Evolutionary conservation across 2,113 vertebrate genomes (phyloP).

Genomic region (Peucedramus taeniatus): DNA sequence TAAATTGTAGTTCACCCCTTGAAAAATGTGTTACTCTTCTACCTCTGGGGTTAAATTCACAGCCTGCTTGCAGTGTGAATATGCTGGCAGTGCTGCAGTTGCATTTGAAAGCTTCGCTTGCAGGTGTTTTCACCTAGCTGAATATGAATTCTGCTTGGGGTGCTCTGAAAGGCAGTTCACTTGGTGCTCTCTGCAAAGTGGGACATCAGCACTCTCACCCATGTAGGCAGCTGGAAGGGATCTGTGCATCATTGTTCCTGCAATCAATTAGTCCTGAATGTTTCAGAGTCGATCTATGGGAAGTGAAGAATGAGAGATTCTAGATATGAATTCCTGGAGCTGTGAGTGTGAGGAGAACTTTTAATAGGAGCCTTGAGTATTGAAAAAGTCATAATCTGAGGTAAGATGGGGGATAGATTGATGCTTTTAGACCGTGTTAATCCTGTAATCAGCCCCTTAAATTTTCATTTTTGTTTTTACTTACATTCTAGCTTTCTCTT

Average conservation of each 20-base stretch:
- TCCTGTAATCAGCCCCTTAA: background rate
- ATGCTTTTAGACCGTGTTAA: background rate
- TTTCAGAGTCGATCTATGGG: background rate
- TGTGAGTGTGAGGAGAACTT: background rate
- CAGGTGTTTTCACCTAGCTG: background rate
- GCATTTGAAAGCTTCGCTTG: background rate
- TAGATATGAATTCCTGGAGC: background rate
- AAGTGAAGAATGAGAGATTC: background rate
- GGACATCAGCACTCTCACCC: background rate
- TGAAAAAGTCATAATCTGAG: background rate
- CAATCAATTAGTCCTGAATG: fast-evolving
- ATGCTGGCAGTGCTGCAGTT: background rate
- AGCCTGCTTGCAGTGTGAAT: background rate
- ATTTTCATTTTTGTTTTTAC: background rate
- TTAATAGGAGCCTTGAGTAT: background rate
- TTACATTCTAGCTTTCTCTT: background rate
- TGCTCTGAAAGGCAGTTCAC: background rate
- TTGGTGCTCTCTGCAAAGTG: background rate
- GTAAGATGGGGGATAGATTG: background rate
- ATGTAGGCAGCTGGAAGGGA: background rate
- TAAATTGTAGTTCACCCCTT: background rate
- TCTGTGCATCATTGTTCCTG: background rate
- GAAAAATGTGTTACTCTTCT: background rate
- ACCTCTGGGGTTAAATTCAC: background rate
- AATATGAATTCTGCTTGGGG: background rate